Conservation (phyloP, 2,888 invertebrate genomes). For the Anthophora plumipes region DNA sequence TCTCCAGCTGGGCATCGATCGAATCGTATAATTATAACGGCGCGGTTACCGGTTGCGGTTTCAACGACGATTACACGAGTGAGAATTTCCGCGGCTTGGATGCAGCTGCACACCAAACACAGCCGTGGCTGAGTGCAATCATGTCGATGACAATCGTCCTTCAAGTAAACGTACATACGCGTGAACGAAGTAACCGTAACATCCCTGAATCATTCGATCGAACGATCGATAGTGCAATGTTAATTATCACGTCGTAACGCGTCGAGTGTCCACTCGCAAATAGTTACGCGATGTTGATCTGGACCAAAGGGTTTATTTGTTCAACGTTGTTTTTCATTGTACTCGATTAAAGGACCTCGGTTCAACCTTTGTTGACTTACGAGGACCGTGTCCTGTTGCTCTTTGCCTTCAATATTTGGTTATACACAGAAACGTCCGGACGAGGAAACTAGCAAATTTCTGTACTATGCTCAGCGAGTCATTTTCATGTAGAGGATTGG, state of each 20-base stretch:
- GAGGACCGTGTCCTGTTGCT: not conserved
- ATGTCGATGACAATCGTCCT: conserved; percentile 5
- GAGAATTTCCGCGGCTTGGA: conserved; percentile 56
- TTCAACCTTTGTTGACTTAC: not conserved
- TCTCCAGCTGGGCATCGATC: conserved; percentile 65
- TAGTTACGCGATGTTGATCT: not conserved
- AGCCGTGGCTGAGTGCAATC: conserved; percentile 24
- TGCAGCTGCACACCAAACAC: conserved; percentile 22
- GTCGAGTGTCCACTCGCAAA: not conserved
- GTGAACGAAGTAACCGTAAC: not conserved
- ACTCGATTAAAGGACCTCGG: not conserved
- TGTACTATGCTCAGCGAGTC: too few relatives aligned
- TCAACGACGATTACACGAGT: conserved; percentile 53
- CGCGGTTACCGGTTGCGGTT: conserved; percentile 64
- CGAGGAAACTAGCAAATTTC: too few relatives aligned
- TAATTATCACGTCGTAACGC: conserved; percentile 1
- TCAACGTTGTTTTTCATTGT: not conserved
- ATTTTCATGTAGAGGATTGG: too few relatives aligned
- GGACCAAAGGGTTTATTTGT: not conserved
- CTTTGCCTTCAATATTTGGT: not conserved
- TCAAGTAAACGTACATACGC: conserved; percentile 1
- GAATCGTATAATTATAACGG: conserved; percentile 73
- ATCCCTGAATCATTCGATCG: not conserved
- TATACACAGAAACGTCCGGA: too few relatives aligned
- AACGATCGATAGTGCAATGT: not conserved